Evolutionary conservation across 2,113 vertebrate genomes (phyloP), one percentile per base, ranked within the genome.

Genomic region (Natator depressus): DNA sequence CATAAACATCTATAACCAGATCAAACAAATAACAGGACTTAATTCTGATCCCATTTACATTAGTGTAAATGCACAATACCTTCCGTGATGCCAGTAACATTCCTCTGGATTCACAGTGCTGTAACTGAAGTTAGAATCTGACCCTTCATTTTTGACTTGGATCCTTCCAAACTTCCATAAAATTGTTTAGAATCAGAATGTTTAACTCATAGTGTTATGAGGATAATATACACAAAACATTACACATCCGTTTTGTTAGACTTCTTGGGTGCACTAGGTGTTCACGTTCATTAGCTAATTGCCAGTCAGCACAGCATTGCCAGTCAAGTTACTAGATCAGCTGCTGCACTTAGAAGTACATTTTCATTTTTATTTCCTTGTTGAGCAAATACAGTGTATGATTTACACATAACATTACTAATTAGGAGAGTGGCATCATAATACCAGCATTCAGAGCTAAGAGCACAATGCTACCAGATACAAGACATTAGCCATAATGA

Each of bases 251-350:
- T 78, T 47, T 76, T 76, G 24, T 76, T 47, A 78, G 3, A 78
- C 75, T 47, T 78, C 12, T 93, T 95, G 90, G 55, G 93, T 95
- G 95, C 93, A 51, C 89, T 85, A 0, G 69, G 82, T 50, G n/a
- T 89, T n/a, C 59, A 0, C 1, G 80, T 22, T 50, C 16, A 12
- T 29, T 53, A 57, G 2, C 84, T 79, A 47, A 42, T 51, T 90
- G 86, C 69, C 65, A 83, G 6, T 31, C 2, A 38, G 46, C 25
- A 85, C 75, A 91, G 25, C 79, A 38, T n/a, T 87, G 62, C 29
- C 53, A 91, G 80, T 82, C 94, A 94, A 53, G 29, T 65, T 47
- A 2, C 14, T 80, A 55, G 69, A 82, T 49, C 42, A 91, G 84
- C 79, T 16, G 65, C 11, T 22, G 5, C 75, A 50, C 47, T 95